phyloP scores from a whole-genome alignment of 2,888 invertebrate species.

The Dyspetes luteomarginatus region DNA sequence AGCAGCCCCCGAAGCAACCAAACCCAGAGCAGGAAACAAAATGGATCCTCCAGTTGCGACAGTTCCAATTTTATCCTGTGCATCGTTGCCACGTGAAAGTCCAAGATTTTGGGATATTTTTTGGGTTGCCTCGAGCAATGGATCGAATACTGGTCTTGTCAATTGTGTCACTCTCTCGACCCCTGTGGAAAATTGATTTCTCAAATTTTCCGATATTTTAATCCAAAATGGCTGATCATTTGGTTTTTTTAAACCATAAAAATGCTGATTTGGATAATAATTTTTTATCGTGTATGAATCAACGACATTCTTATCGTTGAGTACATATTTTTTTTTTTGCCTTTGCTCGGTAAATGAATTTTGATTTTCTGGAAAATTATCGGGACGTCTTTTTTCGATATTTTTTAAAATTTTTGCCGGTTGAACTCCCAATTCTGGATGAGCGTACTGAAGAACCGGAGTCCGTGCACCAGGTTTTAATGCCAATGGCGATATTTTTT shows the following conservation, averaged over 20 bases:
- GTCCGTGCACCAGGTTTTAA: conserved; percentile 90
- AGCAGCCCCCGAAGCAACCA: conserved; percentile 93
- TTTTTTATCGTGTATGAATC: conserved; percentile 79
- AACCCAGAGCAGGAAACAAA: conserved; percentile 88
- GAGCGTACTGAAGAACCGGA: conserved; percentile 91
- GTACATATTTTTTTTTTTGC: conserved; percentile 80
- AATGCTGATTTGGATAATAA: conserved; percentile 80
- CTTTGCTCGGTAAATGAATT: conserved; percentile 77
- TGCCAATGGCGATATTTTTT: conserved; percentile 85
- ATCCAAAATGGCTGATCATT: conserved; percentile 89
- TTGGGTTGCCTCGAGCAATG: conserved; percentile 91
- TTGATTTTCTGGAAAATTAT: conserved; percentile 75
- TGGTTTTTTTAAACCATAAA: conserved; percentile 86
- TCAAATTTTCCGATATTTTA: conserved; percentile 89
- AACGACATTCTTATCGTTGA: conserved; percentile 79
- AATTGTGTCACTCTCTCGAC: conserved; percentile 89
- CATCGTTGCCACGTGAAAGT: conserved; percentile 84
- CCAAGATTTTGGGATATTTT: conserved; percentile 92
- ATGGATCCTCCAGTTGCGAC: conserved; percentile 87
- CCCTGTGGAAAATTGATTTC: conserved; percentile 89
- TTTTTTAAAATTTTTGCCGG: conserved; percentile 86
- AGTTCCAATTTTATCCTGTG: conserved; percentile 88
- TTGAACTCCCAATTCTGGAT: conserved; percentile 91
- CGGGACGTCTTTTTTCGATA: conserved; percentile 77
- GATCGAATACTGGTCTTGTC: conserved; percentile 87